A percentile compares a stretch with the other conserved stretches of the same genome.
Evolutionary conservation across 2,888 invertebrate species (phyloP).

Genomic region (Lithophane semibrunnea): DNA sequence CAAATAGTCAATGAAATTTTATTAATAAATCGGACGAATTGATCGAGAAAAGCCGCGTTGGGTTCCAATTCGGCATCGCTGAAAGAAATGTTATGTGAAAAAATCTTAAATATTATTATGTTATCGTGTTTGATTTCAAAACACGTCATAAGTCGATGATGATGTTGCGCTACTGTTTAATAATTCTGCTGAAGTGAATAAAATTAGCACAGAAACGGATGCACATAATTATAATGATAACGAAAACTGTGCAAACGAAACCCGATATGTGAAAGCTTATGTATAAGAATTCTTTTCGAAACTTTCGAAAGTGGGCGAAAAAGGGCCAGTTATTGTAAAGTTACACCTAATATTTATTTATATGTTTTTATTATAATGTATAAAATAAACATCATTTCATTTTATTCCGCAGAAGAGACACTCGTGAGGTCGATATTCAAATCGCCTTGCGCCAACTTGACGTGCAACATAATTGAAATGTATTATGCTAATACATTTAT

Average conservation of each 20-base stretch:
- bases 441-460: constrained; percentile 81
- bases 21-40: background rate
- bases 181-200: background rate
- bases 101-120: background rate
- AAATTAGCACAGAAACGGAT: constrained; percentile 18
- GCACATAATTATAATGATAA: constrained; percentile 11
- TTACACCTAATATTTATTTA: constrained; percentile 36
- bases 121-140: background rate
- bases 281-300: constrained; percentile 40
- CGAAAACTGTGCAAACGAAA: constrained; percentile 33
- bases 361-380: constrained; percentile 36
- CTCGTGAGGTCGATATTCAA: constrained; percentile 85
- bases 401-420: constrained; percentile 68
- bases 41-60: background rate
- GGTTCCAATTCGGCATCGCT: background rate
- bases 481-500: constrained; percentile 82
- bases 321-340: constrained; percentile 38
- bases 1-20: background rate
- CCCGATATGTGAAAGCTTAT: constrained; percentile 53
- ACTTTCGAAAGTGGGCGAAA: constrained; percentile 51
- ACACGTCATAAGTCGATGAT: background rate
- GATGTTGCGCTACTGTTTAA: background rate
- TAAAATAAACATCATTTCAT: constrained; percentile 63
- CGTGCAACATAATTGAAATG: constrained; percentile 84
- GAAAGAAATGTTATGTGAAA: background rate